phyloP scores from a whole-genome alignment of 2,797 vertebrate genomes.

The Mareca strepera region DNA sequence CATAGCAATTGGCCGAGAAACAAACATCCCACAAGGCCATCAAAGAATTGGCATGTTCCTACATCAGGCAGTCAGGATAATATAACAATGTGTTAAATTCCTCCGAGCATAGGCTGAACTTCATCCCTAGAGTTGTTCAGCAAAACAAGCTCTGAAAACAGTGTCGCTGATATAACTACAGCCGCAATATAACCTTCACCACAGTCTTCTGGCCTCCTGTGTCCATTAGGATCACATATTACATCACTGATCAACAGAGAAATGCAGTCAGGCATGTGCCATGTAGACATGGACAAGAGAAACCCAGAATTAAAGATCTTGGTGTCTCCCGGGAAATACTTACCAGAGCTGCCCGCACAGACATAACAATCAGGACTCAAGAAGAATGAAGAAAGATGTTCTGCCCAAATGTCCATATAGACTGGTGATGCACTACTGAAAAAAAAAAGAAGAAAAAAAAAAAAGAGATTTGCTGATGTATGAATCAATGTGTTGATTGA shows the following conservation, averaged over 20 bases:
- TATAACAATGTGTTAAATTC: background rate
- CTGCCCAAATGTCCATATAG: background rate
- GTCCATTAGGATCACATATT: background rate
- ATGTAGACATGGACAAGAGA: background rate
- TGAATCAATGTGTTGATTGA: background rate
- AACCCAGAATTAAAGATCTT: background rate
- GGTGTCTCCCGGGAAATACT: background rate
- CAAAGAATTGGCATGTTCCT: conserved; percentile 25
- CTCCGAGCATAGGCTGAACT: background rate
- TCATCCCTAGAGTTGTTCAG: background rate
- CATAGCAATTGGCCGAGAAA: conserved; percentile 22
- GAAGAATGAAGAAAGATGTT: background rate
- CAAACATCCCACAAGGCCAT: conserved; percentile 5
- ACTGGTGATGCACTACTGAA: background rate
- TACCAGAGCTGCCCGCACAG: background rate
- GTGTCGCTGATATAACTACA: background rate
- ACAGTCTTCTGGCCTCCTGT: background rate
- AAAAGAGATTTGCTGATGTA: background rate
- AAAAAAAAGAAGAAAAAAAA: background rate
- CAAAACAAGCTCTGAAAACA: background rate
- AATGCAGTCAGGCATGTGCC: background rate
- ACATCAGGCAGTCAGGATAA: background rate
- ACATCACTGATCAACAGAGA: background rate
- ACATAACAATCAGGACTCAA: background rate
- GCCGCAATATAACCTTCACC: background rate